phyloP scores from a whole-genome alignment of 2,113 vertebrate species.

The Sarotherodon lohbergeri region DNA sequence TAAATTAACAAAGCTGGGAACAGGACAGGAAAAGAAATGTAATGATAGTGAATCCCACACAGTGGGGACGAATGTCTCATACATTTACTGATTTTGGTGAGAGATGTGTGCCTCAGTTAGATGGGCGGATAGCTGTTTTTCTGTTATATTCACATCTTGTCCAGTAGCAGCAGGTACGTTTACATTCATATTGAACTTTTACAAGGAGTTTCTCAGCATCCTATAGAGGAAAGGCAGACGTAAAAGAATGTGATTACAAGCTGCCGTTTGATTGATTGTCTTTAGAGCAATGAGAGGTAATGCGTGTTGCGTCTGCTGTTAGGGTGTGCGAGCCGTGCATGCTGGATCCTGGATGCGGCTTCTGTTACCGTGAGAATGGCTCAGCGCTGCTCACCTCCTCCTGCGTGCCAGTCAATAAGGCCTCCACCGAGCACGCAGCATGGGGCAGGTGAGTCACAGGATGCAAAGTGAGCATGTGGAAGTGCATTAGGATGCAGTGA shows the following conservation, averaged over 20 bases:
- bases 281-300: not conserved
- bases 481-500: not conserved
- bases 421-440: constrained; percentile 82
- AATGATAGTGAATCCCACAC: not conserved
- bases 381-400: constrained; percentile 83
- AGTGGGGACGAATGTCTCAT: not conserved
- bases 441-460: constrained; percentile 90
- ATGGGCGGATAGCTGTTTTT: not conserved
- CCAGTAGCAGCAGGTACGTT: not conserved
- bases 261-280: not conserved
- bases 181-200: not conserved
- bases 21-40: not conserved
- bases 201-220: not conserved
- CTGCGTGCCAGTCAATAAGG: constrained; percentile 83
- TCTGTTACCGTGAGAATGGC: constrained; percentile 90
- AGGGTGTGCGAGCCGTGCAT: constrained; percentile 93
- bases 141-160: not conserved
- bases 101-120: not conserved
- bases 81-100: not conserved
- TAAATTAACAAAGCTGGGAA: not conserved
- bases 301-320: not conserved
- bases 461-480: not conserved
- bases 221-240: not conserved
- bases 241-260: not conserved
- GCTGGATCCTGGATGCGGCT: constrained; percentile 91